Evolutionary conservation across 2,797 vertebrate species (phyloP), one percentile per base, ranked within the genome.

Genomic region (Coregonus sp.): DNA sequence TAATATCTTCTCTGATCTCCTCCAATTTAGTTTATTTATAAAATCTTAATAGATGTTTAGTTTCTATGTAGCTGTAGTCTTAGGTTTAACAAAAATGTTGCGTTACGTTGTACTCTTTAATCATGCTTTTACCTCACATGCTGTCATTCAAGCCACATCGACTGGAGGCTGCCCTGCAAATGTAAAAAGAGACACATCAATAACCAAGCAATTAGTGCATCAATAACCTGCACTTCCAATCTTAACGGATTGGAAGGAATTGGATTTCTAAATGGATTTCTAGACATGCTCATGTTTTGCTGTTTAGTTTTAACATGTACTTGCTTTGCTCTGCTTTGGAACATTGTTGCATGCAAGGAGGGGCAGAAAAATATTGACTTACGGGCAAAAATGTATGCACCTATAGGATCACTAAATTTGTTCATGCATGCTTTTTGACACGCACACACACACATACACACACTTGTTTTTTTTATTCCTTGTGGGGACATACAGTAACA

Each of bases 201-300:
- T 94, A 91, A 79, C 81, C 0, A 79, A 87, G 89, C 93, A 93
- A 92, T 94, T 94, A 94, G 91, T 90, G 71, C 86, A 85, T 94
- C 93, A 89, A 93, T 95, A 93, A 81, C 81, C 85, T 82, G 88
- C 90, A 90, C 89, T 91, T 92, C 83, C 85, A 89, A 86, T 92
- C 91, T 92, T 85, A 90, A 91, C 90, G 84, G 87, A 93, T 94
- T 90, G 87, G 83, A 80, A 89, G 83, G 75, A 91, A 92, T 91
- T 86, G 87, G 85, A 91, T 92, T 92, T 92, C 80, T 84, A 77
- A 90, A 91, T 80, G 85, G 84, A 91, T 93, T 92, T 89, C 81
- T 89, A 85, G 85, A 84, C 86, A 82, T 91, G 80, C 81, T 89
- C 89, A 79, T 91, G 85, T 90, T 92, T 89, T 85, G 78, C 85